Percentiles rank a stretch among this genome's conserved stretches.
phyloP scores from a whole-genome alignment of 35 echinoderm and acorn worm genomes.

The Eucidaris tribuloides region DNA sequence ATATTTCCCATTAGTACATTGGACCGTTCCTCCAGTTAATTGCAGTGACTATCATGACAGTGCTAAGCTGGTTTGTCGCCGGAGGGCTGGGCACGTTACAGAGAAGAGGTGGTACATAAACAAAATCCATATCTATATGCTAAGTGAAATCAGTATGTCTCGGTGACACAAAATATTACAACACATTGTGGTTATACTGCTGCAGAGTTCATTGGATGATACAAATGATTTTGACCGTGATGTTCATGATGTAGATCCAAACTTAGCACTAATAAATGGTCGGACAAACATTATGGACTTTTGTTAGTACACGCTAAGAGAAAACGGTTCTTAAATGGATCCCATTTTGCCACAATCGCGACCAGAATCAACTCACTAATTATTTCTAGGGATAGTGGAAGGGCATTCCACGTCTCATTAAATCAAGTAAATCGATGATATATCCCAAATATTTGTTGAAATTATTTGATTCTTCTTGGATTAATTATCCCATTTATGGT shows the following conservation, averaged over 20 bases:
- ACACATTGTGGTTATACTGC: background rate
- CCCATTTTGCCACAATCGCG: too few relatives aligned
- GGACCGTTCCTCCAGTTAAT: slow-evolving; percentile 41
- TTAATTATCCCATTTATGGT: too few relatives aligned
- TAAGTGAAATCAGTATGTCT: background rate
- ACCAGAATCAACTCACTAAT: too few relatives aligned
- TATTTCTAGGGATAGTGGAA: too few relatives aligned
- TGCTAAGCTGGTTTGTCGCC: slow-evolving; percentile 54
- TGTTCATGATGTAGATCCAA: background rate
- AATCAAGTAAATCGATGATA: too few relatives aligned
- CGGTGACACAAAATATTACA: background rate
- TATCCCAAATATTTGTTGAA: too few relatives aligned
- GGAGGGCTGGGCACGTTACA: slow-evolving; percentile 43
- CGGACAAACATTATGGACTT: background rate
- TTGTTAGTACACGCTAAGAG: too few relatives aligned
- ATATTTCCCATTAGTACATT: slow-evolving; percentile 15
- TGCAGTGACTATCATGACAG: slow-evolving; percentile 27
- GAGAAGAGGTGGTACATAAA: slow-evolving; percentile 39
- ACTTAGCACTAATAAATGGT: background rate
- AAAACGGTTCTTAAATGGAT: too few relatives aligned
- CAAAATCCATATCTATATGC: background rate
- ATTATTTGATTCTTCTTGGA: too few relatives aligned
- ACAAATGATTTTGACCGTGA: too few relatives aligned
- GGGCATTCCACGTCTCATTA: too few relatives aligned
- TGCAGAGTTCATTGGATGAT: background rate